These are phyloP conservation scores for Antechinus stuartii DNA, from an alignment of 2,113 vertebrate genomes.

Conservation along the genomic window DNA sequence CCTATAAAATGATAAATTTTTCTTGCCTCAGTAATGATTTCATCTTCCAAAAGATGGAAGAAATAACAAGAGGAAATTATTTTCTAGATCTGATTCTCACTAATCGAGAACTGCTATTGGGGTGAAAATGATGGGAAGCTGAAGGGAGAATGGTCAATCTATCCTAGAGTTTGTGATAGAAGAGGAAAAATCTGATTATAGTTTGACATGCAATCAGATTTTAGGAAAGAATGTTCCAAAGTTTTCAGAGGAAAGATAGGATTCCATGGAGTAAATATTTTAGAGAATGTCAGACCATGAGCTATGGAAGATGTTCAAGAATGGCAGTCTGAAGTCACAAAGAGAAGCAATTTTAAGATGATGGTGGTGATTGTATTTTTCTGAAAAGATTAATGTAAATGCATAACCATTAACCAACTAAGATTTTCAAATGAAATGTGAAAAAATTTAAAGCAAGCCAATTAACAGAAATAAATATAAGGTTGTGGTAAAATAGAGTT, in stretches of 20 bases:
- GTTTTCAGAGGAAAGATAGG: not conserved
- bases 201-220: not conserved
- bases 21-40: not conserved
- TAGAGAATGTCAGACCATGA: not conserved
- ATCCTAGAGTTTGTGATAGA: not conserved
- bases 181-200: not conserved
- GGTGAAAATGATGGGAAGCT: not conserved
- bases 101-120: not conserved
- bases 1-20: not conserved
- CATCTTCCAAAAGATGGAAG: not conserved
- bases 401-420: not conserved
- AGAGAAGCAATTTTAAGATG: not conserved
- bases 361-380: not conserved
- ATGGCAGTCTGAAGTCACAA: not conserved
- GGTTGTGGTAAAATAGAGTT: not conserved
- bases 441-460: not conserved
- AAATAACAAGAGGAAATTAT: not conserved
- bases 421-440: not conserved
- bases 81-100: not conserved
- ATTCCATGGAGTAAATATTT: not conserved
- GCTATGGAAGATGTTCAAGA: not conserved
- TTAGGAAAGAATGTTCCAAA: not conserved
- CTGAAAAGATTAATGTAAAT: not conserved
- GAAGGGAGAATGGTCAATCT: not conserved
- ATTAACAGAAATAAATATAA: not conserved